Conservation (phyloP, 2,888 invertebrate genomes). For the Chaetogeoica ovagalla region DNA sequence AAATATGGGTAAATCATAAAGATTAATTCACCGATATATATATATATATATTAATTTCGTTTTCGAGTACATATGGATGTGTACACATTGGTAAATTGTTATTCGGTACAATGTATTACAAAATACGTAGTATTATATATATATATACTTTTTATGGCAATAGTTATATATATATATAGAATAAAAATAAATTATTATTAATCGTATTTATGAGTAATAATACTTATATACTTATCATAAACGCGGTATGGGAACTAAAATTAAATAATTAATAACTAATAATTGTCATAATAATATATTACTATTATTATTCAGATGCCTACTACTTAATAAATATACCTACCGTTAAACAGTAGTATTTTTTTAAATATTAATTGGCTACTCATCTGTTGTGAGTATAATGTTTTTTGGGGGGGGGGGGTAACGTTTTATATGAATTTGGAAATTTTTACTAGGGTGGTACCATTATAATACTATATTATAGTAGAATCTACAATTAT, state of each 20-base stretch:
- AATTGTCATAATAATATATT: constrained; percentile 2
- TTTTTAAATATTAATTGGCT: neutral
- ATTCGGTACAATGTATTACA: too few relatives aligned
- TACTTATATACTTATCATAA: neutral
- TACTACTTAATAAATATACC: neutral
- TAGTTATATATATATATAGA: neutral
- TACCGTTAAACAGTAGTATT: neutral
- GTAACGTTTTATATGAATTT: neutral
- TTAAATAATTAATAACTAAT: constrained; percentile 8
- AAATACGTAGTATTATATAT: neutral
- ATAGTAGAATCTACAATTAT: too few relatives aligned
- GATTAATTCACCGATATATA: too few relatives aligned
- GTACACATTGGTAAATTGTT: too few relatives aligned
- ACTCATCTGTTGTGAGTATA: neutral
- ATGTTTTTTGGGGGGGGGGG: neutral
- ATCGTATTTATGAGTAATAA: neutral
- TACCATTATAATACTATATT: too few relatives aligned
- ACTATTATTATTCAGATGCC: too few relatives aligned
- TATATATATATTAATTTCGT: neutral
- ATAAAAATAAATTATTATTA: too few relatives aligned
- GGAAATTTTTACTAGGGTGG: too few relatives aligned
- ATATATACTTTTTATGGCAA: constrained; percentile 26
- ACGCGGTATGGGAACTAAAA: neutral
- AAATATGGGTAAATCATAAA: too few relatives aligned
- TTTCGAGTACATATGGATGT: neutral